These are phyloP conservation scores for Leptinotarsa haldemani DNA, from an alignment of 2,888 invertebrate genomes.

Conservation along the genomic window DNA sequence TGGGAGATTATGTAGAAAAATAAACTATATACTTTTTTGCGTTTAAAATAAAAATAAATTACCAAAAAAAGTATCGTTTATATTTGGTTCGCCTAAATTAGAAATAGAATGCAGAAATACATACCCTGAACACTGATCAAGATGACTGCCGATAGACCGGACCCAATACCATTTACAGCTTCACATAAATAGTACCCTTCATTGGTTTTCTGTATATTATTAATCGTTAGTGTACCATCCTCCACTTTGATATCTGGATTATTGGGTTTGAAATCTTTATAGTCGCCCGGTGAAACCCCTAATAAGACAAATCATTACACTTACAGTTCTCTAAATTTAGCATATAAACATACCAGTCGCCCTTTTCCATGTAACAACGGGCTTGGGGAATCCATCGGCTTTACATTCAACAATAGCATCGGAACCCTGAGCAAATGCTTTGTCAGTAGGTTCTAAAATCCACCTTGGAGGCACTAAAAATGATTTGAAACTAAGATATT, in stretches of 20 bases:
- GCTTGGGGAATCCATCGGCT: slow-evolving; percentile 95
- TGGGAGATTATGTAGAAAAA: too few species aligned
- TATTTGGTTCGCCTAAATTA: too few species aligned
- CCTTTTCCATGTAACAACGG: slow-evolving; percentile 94
- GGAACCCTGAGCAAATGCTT: slow-evolving; percentile 94
- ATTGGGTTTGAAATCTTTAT: slow-evolving; percentile 90
- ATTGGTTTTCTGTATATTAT: slow-evolving; percentile 91
- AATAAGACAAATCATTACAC: slow-evolving; percentile 47
- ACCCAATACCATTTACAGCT: slow-evolving; percentile 95
- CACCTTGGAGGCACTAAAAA: slow-evolving; percentile 93
- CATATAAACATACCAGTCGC: slow-evolving; percentile 79
- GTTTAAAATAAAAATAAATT: too few species aligned
- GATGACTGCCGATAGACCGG: slow-evolving; percentile 93
- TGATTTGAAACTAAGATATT: slow-evolving; percentile 1
- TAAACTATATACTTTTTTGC: too few species aligned
- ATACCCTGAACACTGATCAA: slow-evolving; percentile 92
- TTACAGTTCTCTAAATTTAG: slow-evolving; percentile 9
- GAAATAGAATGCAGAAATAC: neutral
- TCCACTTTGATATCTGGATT: slow-evolving; percentile 92
- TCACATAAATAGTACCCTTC: slow-evolving; percentile 96
- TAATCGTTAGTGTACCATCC: slow-evolving; percentile 91
- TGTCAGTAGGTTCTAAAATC: slow-evolving; percentile 94
- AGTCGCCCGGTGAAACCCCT: slow-evolving; percentile 93
- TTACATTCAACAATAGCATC: slow-evolving; percentile 95
- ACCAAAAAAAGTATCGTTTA: too few species aligned